Conservation (phyloP, 2,888 invertebrate species). For the Cheilosia soror region DNA sequence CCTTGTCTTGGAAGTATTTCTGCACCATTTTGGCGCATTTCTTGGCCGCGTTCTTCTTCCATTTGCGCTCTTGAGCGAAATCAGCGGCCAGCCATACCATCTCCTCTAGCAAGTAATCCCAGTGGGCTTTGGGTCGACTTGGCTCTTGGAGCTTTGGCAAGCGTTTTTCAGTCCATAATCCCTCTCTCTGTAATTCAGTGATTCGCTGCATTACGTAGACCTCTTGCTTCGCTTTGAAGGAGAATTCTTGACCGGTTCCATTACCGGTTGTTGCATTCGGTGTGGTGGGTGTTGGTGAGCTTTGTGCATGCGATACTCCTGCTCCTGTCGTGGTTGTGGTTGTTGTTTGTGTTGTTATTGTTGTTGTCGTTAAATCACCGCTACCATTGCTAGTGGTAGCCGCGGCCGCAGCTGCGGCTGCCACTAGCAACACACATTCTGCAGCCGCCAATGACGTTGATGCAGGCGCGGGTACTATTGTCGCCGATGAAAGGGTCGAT, state of each 20-base stretch:
- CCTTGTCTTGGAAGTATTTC: conserved; percentile 96
- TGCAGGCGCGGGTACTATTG: conserved; percentile 76
- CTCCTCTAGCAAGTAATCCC: conserved; percentile 99
- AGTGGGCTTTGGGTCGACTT: conserved; percentile 95
- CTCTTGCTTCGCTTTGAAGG: conserved; percentile 94
- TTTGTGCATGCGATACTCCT: conserved; percentile 79
- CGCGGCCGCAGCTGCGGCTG: conserved; percentile 58
- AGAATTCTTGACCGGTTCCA: conserved; percentile 85
- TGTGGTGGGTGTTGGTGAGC: conserved; percentile 58
- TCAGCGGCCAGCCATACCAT: conserved; percentile 99
- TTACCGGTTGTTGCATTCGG: conserved; percentile 74
- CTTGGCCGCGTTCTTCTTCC: conserved; percentile 98
- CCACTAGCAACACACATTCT: conserved; percentile 42
- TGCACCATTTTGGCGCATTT: conserved; percentile 96
- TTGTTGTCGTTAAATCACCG: conserved; percentile 70
- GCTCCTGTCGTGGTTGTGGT: conserved; percentile 76
- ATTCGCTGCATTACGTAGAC: conserved; percentile 97
- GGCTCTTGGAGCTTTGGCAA: conserved; percentile 97
- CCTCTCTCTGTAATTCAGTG: conserved; percentile 95
- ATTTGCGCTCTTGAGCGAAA: conserved; percentile 98
- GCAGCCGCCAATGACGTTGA: conserved; percentile 61
- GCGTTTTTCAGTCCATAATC: conserved; percentile 96
- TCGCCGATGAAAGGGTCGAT: conserved; percentile 77
- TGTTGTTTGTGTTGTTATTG: conserved; percentile 10
- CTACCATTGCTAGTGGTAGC: conserved; percentile 73